Percentiles rank a stretch among this genome's conserved stretches.
Evolutionary conservation across 2,888 invertebrate genomes (phyloP).

Genomic region (Oxytorus armatus): DNA sequence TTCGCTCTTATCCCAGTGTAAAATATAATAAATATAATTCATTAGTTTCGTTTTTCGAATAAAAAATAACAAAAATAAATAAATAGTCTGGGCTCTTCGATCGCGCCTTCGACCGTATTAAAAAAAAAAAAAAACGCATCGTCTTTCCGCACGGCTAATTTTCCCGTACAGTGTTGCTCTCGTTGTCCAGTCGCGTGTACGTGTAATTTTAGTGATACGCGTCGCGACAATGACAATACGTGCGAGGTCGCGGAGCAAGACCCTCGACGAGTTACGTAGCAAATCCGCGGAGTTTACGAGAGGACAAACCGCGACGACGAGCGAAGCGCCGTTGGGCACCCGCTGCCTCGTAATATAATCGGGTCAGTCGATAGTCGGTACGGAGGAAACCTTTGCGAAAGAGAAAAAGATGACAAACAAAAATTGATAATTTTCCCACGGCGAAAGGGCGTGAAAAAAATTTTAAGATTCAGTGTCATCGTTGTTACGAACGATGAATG

Average conservation of each 20-base stretch:
- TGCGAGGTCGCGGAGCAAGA: constrained; percentile 56
- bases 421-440: background rate
- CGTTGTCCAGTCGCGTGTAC: background rate
- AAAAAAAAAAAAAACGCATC: no score
- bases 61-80: background rate
- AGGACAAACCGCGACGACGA: constrained; percentile 28
- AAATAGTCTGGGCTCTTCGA: no score
- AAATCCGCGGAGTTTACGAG: constrained; percentile 35
- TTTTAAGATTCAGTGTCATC: background rate
- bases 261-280: constrained; percentile 50
- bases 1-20: background rate
- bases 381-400: background rate
- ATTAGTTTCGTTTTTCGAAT: no score
- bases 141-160: background rate
- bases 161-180: background rate
- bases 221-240: constrained; percentile 11
- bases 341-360: constrained; percentile 55
- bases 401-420: constrained; percentile 7
- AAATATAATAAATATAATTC: background rate
- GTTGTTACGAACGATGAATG: constrained; percentile 3
- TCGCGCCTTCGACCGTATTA: no score
- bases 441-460: background rate
- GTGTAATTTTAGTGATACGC: constrained; percentile 19
- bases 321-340: constrained; percentile 28
- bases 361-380: constrained; percentile 66